Evolutionary conservation across 2,888 invertebrate species (phyloP).

Genomic region (Nesidiocoris tenuis): DNA sequence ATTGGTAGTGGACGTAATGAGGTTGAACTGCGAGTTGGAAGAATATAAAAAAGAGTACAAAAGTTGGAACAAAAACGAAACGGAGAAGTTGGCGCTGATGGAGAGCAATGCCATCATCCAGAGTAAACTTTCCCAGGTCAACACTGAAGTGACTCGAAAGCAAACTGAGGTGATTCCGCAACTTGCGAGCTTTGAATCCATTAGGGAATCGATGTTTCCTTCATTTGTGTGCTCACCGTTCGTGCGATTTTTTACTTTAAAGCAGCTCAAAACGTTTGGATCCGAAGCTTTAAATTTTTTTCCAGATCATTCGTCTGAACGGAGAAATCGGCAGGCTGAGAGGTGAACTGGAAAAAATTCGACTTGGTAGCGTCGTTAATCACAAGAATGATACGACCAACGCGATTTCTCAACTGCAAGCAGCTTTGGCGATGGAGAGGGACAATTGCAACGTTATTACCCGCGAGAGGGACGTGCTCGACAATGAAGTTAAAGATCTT

Average conservation of each 20-base stretch:
- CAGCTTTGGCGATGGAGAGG: slow-evolving; percentile 53
- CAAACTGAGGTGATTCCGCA: slow-evolving; percentile 47
- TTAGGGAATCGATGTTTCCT: not conserved
- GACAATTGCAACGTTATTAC: slow-evolving; percentile 58
- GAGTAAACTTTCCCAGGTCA: slow-evolving; percentile 46
- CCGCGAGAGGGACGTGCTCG: slow-evolving; percentile 60
- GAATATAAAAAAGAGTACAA: slow-evolving; percentile 47
- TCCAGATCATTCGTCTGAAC: slow-evolving; percentile 47
- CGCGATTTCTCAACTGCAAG: slow-evolving; percentile 49
- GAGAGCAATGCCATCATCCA: slow-evolving; percentile 47
- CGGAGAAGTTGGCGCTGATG: slow-evolving; percentile 43
- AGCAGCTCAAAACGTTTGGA: not conserved
- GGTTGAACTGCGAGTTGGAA: slow-evolving; percentile 45
- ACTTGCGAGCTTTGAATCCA: too few relatives aligned
- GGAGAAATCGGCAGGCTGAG: slow-evolving; percentile 45
- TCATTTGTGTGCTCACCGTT: not conserved
- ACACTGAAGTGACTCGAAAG: slow-evolving; percentile 47
- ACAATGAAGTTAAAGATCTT: slow-evolving; percentile 69
- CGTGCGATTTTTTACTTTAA: not conserved
- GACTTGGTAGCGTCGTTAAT: slow-evolving; percentile 46
- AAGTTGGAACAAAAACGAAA: slow-evolving; percentile 41
- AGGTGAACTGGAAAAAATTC: slow-evolving; percentile 46
- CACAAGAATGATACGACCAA: slow-evolving; percentile 45
- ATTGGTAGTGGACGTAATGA: slow-evolving; percentile 48
- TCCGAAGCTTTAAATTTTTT: too few relatives aligned